A percentile compares a stretch with the other conserved stretches of the same genome.
These are phyloP conservation scores for Auanema freiburgensis DNA, from an alignment of 2,888 invertebrate species.

Conservation along the genomic window DNA sequence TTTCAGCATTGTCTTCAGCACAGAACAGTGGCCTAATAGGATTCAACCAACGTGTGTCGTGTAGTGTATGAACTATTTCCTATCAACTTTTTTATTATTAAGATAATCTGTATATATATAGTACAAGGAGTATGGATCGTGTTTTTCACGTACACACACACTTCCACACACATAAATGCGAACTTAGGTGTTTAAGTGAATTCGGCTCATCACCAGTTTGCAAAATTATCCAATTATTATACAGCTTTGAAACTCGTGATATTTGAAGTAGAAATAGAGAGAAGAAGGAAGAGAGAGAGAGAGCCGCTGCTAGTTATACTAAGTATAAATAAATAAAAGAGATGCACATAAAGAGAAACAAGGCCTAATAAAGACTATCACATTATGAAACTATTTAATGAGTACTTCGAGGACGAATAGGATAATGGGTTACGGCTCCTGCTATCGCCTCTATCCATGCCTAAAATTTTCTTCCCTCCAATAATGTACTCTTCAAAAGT, in stretches of 20 bases:
- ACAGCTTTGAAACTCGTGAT: too few relatives aligned
- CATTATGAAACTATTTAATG: conserved; percentile 21
- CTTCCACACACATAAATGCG: too few relatives aligned
- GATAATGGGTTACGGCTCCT: conserved; percentile 26
- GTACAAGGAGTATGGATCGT: too few relatives aligned
- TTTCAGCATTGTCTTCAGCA: conserved; percentile 6
- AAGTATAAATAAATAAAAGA: conserved; percentile 1
- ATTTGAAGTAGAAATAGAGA: too few relatives aligned
- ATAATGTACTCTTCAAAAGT: background rate
- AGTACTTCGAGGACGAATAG: conserved; percentile 39
- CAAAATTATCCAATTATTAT: too few relatives aligned
- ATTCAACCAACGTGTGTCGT: conserved; percentile 22
- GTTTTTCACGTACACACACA: too few relatives aligned
- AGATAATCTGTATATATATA: too few relatives aligned
- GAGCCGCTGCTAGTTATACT: too few relatives aligned
- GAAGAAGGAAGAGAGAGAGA: too few relatives aligned
- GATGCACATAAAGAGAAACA: conserved; percentile 5
- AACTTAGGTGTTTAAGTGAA: too few relatives aligned
- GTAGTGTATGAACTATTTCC: conserved; percentile 9
- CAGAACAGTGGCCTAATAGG: conserved; percentile 15
- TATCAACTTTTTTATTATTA: conserved; percentile 3
- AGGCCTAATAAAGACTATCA: background rate
- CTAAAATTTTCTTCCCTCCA: conserved; percentile 11
- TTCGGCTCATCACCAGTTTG: too few relatives aligned
- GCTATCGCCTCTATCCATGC: conserved; percentile 47